These are phyloP conservation scores for Oceanodroma tethys DNA, from an alignment of 2,113 vertebrate genomes.

Conservation along the genomic window DNA sequence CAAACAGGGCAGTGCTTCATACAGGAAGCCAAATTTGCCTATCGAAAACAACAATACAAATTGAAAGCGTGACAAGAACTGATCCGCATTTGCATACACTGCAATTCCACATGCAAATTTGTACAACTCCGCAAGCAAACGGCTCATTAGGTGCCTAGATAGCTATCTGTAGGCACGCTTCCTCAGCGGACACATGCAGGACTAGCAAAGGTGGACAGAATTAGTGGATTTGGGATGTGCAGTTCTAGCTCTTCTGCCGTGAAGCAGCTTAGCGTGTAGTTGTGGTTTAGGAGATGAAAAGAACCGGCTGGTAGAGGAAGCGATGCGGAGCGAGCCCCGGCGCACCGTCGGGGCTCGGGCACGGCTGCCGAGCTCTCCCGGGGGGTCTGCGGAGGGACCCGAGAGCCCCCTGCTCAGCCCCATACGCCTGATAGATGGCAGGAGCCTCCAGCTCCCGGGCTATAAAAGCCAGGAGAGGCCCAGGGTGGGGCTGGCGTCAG, in stretches of 20 bases:
- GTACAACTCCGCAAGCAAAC: not conserved
- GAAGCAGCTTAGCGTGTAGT: not conserved
- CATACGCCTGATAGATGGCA: not conserved
- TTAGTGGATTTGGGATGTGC: accelerated
- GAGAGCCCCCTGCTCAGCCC: not conserved
- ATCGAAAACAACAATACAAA: not conserved
- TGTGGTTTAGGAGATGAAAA: not conserved
- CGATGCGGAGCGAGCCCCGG: not conserved
- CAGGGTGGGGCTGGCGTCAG: not conserved
- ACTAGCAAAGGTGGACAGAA: not conserved
- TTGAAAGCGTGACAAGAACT: not conserved
- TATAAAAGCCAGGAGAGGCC: not conserved
- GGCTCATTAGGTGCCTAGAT: not conserved
- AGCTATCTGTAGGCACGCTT: not conserved
- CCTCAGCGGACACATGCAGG: not conserved
- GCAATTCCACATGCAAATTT: not conserved
- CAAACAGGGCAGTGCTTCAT: not conserved
- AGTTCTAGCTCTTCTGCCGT: not conserved
- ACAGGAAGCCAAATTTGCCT: not conserved
- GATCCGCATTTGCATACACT: not conserved
- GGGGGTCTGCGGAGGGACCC: not conserved
- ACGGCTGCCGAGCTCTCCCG: not conserved
- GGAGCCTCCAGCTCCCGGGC: not conserved
- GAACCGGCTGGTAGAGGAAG: not conserved
- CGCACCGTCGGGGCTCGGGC: not conserved